Evolutionary conservation across 2,888 invertebrate species (phyloP), one percentile per base, ranked within the genome.

Genomic region (Mesorhabditis belari): DNA sequence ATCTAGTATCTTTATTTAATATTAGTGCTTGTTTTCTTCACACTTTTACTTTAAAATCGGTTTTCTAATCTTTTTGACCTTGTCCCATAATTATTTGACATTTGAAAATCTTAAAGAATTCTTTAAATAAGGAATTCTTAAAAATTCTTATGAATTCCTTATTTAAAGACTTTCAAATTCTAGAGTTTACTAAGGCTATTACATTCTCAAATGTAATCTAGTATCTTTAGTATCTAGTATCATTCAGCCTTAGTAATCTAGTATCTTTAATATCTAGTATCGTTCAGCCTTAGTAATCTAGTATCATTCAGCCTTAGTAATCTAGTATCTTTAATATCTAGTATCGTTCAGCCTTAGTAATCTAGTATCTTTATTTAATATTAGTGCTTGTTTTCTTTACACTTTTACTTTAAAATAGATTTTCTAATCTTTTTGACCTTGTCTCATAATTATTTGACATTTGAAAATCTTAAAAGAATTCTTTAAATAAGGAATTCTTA

Each of bases 91-190:
- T n/a, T n/a, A n/a, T n/a, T n/a, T n/a, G n/a, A n/a, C n/a, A 73
- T 75, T 77, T 19, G 77, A 78, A 19, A 77, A 73, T 59, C 66
- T 70, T n/a, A 71, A 71, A 12, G 77, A 73, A n/a, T 73, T 55
- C 52, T 71, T 76, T n/a, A 78, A 75, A 29, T 72, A 77, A 49
- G 77, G 77, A 64, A 77, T 75, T 61, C 78, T 76, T 9, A 77
- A 77, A 61, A 78, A 72, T 35, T 78, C 78, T 78, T 78, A 78
- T 9, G 77, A 77, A 35, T 79, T 69, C 27, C 73, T 73, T 21
- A 63, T 62, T 4, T 69, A 69, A 5, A 0, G 76, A 67, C 6
- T 65, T 67, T 3, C 69, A 67, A 17, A 67, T 62, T 63, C 79
- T 77, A 49, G 79, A 65, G 57, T 78, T 78, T 19, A 77, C 78